Conservation (phyloP, 2,797 vertebrate genomes). For the Halcyon smyrnensis region DNA sequence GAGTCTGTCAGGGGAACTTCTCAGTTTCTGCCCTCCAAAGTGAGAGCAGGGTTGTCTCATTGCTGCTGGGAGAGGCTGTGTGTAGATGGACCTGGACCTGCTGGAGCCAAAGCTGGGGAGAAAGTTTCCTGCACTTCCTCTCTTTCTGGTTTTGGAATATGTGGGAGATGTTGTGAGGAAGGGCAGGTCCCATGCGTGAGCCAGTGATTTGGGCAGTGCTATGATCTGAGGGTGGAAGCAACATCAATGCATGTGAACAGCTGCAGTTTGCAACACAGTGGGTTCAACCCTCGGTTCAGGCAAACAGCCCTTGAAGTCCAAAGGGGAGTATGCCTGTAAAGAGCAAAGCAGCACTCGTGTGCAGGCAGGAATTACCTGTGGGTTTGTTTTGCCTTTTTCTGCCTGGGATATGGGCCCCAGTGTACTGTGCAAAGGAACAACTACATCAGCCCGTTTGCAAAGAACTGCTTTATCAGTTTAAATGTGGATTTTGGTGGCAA, state of each 20-base stretch:
- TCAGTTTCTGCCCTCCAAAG: not conserved
- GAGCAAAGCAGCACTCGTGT: not conserved
- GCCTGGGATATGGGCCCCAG: not conserved
- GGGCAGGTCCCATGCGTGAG: fast-evolving
- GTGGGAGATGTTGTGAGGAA: not conserved
- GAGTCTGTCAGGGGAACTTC: not conserved
- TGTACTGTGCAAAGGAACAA: not conserved
- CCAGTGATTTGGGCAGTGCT: not conserved
- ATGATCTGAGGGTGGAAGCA: not conserved
- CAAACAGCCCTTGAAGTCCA: not conserved
- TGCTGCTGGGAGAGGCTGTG: not conserved
- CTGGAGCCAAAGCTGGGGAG: not conserved
- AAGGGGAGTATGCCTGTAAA: not conserved
- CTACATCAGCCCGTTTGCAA: not conserved
- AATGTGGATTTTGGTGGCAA: not conserved
- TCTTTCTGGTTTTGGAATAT: not conserved
- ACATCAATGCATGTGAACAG: too few relatives aligned
- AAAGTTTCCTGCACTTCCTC: not conserved
- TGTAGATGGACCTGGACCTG: not conserved
- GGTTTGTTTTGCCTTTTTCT: not conserved
- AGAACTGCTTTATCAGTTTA: not conserved
- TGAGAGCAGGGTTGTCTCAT: not conserved
- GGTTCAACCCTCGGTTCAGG: not conserved
- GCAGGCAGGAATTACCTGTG: not conserved
- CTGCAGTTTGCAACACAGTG: not conserved